Base-by-base conservation (phyloP, 2,888 invertebrate species). In the Dicranocentrus wangi region DNA sequence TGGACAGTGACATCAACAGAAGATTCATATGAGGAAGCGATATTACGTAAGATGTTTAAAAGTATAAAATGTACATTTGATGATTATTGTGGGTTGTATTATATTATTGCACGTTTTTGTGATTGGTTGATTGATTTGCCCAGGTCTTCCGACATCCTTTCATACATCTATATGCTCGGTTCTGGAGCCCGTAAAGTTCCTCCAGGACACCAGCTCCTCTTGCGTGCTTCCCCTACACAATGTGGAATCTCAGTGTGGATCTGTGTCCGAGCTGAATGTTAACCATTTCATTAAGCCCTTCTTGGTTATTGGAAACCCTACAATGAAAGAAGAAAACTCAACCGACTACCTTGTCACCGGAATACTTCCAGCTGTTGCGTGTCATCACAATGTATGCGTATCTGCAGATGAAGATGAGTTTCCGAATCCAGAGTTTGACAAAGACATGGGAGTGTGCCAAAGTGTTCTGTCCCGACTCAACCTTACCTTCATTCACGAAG, bases 401-500 rank as follows among this genome's bases (percentile, higher is more conserved):
- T 55, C 28, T 65, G 23, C 13, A 1, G 5, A 21, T 23, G 43
- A 28, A 84, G 85, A 61, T 2, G 32, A 2, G 1, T 21, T 21
- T 55, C 55, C 23, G 7, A 61, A 61, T 17, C 61, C 61, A 17
- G 28, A 17, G 17, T 28, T n/a, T 3, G 32, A 32, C 7, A 2
- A 47, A 79, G 55, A 55, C 2, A 2, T 21, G 5, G 8, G 5
- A 1, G 1, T 76, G 21, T 90, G 90, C 82, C 72, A 71, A 5
- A 89, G 90, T 83, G 87, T 89, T 19, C 88, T 90, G 1, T 88
- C 87, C 68, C 86, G 85, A 39, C 86, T 90, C 1, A 87, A 87
- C 66, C 89, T 90, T 73, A 84, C 88, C 1, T 87, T 91, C 65
- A 79, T 85, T 70, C 90, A 91, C 82, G 90, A 90, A 84, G 91